Conservation (phyloP, 2,113 vertebrate genomes). For the Oreochromis spilurus region DNA sequence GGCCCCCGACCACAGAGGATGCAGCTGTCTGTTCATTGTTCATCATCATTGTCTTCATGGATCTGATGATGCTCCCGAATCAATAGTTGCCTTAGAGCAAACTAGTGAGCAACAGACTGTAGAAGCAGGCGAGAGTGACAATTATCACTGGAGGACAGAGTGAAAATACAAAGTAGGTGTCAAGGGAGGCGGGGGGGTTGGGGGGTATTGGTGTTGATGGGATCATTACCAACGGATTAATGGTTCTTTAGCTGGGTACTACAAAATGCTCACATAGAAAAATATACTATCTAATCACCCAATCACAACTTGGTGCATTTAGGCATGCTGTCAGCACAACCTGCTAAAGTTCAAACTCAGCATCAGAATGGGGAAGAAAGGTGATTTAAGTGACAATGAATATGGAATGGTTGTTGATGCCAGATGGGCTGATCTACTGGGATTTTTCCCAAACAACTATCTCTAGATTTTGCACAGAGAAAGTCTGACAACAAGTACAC, state of each 20-base stretch:
- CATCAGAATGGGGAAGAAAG: neutral
- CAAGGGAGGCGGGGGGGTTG: neutral
- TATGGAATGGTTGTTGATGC: neutral
- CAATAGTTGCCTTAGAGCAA: slow-evolving; percentile 64
- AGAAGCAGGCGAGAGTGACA: slow-evolving; percentile 43
- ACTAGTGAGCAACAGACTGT: slow-evolving; percentile 46
- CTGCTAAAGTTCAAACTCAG: neutral
- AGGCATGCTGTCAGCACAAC: neutral
- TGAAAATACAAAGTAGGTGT: slow-evolving; percentile 33
- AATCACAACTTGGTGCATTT: neutral
- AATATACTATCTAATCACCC: neutral
- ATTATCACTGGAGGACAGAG: slow-evolving; percentile 52
- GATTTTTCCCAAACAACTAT: neutral
- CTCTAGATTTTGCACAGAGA: neutral
- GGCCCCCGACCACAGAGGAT: slow-evolving; percentile 52
- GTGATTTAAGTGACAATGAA: neutral
- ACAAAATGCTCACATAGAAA: neutral
- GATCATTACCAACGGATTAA: slow-evolving; percentile 46
- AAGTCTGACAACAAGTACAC: neutral
- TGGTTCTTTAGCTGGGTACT: neutral
- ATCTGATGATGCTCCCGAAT: slow-evolving; percentile 62
- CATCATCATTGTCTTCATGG: slow-evolving; percentile 69
- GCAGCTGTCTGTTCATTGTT: slow-evolving; percentile 67
- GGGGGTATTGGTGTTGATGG: slow-evolving; percentile 18
- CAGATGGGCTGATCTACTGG: neutral